phyloP scores from a whole-genome alignment of 2,797 vertebrate genomes.

The Hypotaenidia okinawae region DNA sequence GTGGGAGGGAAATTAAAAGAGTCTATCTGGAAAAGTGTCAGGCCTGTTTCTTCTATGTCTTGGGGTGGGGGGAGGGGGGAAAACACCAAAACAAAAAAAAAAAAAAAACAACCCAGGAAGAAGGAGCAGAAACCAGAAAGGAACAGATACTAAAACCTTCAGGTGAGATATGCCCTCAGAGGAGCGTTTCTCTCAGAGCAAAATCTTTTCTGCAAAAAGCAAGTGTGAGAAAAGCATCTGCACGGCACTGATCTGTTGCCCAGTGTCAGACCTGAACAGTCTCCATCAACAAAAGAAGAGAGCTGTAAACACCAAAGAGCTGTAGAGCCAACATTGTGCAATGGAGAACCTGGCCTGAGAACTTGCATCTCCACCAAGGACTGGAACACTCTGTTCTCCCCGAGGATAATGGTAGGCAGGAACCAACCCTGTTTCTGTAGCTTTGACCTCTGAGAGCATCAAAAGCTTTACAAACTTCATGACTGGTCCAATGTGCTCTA shows the following conservation, averaged over 20 bases:
- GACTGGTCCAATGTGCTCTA: neutral
- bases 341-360: neutral
- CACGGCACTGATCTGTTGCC: fast-evolving
- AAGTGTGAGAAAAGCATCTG: neutral
- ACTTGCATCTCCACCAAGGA: neutral
- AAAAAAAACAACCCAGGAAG: neutral
- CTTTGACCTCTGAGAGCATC: neutral
- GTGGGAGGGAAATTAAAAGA: neutral
- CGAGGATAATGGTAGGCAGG: fast-evolving
- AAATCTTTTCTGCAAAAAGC: neutral
- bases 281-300: fast-evolving
- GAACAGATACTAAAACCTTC: neutral
- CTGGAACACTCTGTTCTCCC: neutral
- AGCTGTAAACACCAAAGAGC: neutral
- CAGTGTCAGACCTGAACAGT: neutral
- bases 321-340: fast-evolving
- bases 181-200: neutral
- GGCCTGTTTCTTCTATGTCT: neutral
- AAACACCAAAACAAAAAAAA: no score
- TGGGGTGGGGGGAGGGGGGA: no score
- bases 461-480: neutral
- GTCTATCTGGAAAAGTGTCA: neutral
- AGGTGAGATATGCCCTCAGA: neutral
- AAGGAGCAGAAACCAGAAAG: neutral
- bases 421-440: neutral